These are phyloP conservation scores for Halichoeres trimaculatus DNA, from an alignment of 2,113 vertebrate genomes.

Conservation along the genomic window DNA sequence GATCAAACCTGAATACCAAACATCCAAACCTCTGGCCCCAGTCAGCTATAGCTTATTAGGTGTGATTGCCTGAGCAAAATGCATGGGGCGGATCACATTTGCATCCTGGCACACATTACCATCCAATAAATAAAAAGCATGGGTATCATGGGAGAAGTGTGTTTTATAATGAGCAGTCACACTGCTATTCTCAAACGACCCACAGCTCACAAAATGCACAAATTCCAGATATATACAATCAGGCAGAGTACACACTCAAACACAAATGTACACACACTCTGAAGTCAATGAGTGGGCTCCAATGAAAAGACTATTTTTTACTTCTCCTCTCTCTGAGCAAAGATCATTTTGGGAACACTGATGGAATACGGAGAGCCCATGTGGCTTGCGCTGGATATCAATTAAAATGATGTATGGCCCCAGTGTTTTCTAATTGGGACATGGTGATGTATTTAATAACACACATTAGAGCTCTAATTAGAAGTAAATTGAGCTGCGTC, in stretches of 20 bases:
- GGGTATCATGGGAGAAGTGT: constrained; percentile 71
- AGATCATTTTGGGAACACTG: constrained; percentile 70
- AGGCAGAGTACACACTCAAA: constrained; percentile 27
- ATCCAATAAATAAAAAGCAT: constrained; percentile 76
- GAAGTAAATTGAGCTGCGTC: constrained; percentile 82
- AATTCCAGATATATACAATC: constrained; percentile 58
- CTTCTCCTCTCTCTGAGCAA: constrained; percentile 42
- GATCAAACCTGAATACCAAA: constrained; percentile 57
- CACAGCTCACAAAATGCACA: constrained; percentile 58
- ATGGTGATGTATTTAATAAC: constrained; percentile 86
- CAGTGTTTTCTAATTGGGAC: constrained; percentile 83
- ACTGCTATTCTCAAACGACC: constrained; percentile 55
- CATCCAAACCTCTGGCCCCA: constrained; percentile 44
- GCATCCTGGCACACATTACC: constrained; percentile 67
- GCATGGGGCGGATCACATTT: constrained; percentile 62
- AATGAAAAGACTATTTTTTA: constrained; percentile 49
- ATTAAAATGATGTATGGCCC: constrained; percentile 86
- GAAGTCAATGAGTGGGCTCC: constrained; percentile 53
- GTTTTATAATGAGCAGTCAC: constrained; percentile 73
- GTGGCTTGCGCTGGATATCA: constrained; percentile 80
- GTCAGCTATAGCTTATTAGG: constrained; percentile 57
- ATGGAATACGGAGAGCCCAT: constrained; percentile 65
- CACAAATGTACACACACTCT: constrained; percentile 13
- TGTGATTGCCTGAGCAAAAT: constrained; percentile 67
- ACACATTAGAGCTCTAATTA: constrained; percentile 85